Conservation (phyloP, 2,888 invertebrate species). For the Drosophila ezoana region DNA sequence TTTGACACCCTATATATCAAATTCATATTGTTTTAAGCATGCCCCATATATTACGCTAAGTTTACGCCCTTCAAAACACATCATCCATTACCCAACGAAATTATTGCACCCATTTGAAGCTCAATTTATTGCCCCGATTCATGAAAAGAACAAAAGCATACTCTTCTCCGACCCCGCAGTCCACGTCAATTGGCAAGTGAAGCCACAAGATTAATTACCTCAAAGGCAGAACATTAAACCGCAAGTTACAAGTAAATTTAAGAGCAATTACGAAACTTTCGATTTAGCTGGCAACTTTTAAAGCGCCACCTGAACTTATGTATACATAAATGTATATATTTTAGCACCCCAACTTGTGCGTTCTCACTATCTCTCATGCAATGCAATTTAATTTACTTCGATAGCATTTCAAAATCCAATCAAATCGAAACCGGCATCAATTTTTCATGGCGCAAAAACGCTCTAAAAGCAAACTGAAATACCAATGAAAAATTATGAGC, state of each 20-base stretch:
- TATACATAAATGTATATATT: not conserved
- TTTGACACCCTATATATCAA: not conserved
- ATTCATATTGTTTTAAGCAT: constrained; percentile 3
- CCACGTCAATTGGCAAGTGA: not conserved
- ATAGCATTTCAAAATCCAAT: constrained; percentile 70
- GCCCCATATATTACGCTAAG: constrained; percentile 5
- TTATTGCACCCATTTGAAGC: constrained; percentile 32
- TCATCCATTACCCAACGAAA: constrained; percentile 35
- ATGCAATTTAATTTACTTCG: constrained; percentile 60
- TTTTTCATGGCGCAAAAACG: constrained; percentile 52
- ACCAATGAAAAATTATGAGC: constrained; percentile 74
- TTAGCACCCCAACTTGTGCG: not conserved
- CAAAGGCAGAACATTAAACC: constrained; percentile 9
- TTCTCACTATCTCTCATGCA: constrained; percentile 7
- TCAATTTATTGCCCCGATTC: constrained; percentile 38
- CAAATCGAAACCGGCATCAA: constrained; percentile 64
- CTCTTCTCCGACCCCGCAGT: not conserved
- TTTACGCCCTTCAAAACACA: constrained; percentile 8
- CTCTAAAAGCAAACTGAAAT: constrained; percentile 45
- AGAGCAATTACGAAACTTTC: constrained; percentile 48
- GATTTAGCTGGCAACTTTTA: constrained; percentile 15
- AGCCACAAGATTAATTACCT: constrained; percentile 42
- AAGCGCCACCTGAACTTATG: constrained; percentile 8
- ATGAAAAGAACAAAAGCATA: constrained; percentile 6
- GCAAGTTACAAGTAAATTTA: constrained; percentile 23